phyloP scores from a whole-genome alignment of 2,113 vertebrate genomes.

The Poecile atricapillus region DNA sequence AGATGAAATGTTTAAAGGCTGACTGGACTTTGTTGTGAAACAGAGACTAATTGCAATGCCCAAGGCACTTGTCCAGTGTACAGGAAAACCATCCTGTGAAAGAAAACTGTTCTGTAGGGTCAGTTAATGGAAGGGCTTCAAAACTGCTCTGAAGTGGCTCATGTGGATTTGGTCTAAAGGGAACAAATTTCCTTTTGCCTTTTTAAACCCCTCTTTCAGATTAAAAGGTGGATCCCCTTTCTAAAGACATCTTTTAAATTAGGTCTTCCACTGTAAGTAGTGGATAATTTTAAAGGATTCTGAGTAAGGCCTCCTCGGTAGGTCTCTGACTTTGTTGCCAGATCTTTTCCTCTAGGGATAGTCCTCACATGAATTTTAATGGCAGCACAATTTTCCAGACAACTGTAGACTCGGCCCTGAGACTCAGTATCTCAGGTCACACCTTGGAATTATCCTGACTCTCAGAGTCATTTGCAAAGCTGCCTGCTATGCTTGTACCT shows the following conservation, averaged over 20 bases:
- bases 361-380: neutral
- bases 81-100: neutral
- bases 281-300: neutral
- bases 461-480: neutral
- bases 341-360: neutral
- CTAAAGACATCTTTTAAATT: neutral
- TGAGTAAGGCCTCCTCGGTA: neutral
- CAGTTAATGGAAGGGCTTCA: neutral
- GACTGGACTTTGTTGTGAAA: neutral
- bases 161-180: neutral
- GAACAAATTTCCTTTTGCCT: neutral
- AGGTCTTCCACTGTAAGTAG: neutral
- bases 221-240: neutral
- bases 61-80: neutral
- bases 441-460: neutral
- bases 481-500: neutral
- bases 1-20: neutral
- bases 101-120: neutral
- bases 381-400: neutral
- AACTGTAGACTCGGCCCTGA: neutral
- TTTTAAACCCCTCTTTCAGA: fast-evolving
- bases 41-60: neutral
- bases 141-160: neutral
- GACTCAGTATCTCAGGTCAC: neutral
- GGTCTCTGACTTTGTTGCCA: neutral